These are phyloP conservation scores for Danaus plexippus DNA, from an alignment of 1,140 invertebrate species.

Conservation along the genomic window DNA sequence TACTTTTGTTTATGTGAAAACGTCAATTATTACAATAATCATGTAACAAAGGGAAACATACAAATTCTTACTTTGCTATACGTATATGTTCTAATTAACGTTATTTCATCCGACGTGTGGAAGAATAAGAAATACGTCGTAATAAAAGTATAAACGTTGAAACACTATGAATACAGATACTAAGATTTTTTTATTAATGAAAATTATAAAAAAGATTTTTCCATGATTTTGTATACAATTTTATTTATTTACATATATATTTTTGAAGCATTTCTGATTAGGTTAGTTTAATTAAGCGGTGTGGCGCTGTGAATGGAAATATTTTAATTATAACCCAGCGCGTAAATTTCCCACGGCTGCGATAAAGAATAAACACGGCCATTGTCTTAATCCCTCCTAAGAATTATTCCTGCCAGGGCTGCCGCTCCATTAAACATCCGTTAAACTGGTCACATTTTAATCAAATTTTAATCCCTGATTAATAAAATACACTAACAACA, in stretches of 20 bases:
- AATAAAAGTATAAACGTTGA: too few relatives aligned
- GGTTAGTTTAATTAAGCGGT: conserved; percentile 54
- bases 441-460: too few relatives aligned
- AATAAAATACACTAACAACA: too few relatives aligned
- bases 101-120: too few relatives aligned
- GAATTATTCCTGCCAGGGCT: conserved; percentile 54
- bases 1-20: conserved; percentile 52
- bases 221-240: too few relatives aligned
- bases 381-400: conserved; percentile 61
- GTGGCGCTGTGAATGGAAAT: conserved; percentile 49
- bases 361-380: conserved; percentile 69
- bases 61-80: too few relatives aligned
- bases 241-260: conserved; percentile 3
- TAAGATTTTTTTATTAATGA: too few relatives aligned
- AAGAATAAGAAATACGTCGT: too few relatives aligned
- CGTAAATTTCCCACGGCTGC: conserved; percentile 69
- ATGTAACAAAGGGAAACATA: conserved; percentile 12
- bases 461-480: too few relatives aligned
- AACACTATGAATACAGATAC: too few relatives aligned
- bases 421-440: conserved; percentile 11
- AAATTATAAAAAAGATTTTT: too few relatives aligned
- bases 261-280: conserved; percentile 29
- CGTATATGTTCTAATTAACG: too few relatives aligned
- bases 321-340: conserved; percentile 61
- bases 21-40: conserved; percentile 62